Conservation (phyloP, 2,113 vertebrate genomes). For the Pagrus major region DNA sequence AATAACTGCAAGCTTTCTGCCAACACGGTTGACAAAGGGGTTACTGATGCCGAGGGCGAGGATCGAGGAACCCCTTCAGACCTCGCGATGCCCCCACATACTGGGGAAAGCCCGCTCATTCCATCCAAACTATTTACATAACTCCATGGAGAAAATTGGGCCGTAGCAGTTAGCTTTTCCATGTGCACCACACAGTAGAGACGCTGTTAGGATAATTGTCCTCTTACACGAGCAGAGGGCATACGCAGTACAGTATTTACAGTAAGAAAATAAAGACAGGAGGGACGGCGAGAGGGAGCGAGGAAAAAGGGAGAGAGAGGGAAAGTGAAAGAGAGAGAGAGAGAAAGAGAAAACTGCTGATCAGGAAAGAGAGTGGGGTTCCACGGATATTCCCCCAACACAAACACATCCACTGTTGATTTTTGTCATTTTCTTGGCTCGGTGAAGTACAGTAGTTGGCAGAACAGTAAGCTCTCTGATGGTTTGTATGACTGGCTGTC, state of each 20-base stretch:
- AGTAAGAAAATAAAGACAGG: slow-evolving; percentile 73
- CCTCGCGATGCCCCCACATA: slow-evolving; percentile 41
- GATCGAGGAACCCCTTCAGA: slow-evolving; percentile 69
- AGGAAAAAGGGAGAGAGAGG: slow-evolving; percentile 32
- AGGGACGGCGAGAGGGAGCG: slow-evolving; percentile 40
- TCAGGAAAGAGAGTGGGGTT: slow-evolving; percentile 74
- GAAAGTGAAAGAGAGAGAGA: slow-evolving; percentile 38
- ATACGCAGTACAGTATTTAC: slow-evolving; percentile 70
- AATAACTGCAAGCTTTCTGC: slow-evolving; percentile 13
- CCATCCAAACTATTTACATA: slow-evolving; percentile 78
- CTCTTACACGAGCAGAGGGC: slow-evolving; percentile 73
- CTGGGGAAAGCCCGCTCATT: slow-evolving; percentile 78
- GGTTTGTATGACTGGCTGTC: slow-evolving; percentile 71
- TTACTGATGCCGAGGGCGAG: slow-evolving; percentile 47
- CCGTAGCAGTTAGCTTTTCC: slow-evolving; percentile 75
- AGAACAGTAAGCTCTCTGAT: slow-evolving; percentile 65
- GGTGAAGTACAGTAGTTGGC: slow-evolving; percentile 74
- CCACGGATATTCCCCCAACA: slow-evolving; percentile 72
- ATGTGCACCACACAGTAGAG: slow-evolving; percentile 75
- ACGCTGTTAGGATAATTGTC: slow-evolving; percentile 76
- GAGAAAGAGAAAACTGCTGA: slow-evolving; percentile 75
- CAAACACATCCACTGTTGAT: slow-evolving; percentile 78
- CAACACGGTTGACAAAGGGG: slow-evolving; percentile 49
- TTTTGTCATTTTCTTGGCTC: slow-evolving; percentile 81
- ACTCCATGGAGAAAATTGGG: slow-evolving; percentile 77